Percentiles rank a stretch among this genome's conserved stretches.
These are phyloP conservation scores for Clanis bilineata DNA, from an alignment of 2,888 invertebrate species.

Conservation along the genomic window DNA sequence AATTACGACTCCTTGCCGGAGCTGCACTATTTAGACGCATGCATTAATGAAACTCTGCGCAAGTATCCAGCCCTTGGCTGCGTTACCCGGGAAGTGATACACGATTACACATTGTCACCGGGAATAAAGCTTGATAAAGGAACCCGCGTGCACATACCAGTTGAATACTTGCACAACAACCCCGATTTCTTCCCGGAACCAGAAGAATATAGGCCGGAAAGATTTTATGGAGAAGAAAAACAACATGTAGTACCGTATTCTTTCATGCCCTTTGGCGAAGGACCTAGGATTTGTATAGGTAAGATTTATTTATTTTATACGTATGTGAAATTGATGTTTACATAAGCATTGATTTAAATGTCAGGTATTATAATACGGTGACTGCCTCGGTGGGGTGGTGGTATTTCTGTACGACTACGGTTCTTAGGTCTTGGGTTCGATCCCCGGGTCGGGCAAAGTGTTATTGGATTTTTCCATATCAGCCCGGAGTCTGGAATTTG, in stretches of 20 bases:
- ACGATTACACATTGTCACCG: slow-evolving; percentile 39
- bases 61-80: slow-evolving; percentile 39
- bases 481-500: no score
- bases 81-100: slow-evolving; percentile 37
- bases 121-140: slow-evolving; percentile 41
- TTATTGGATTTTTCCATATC: no score
- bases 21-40: slow-evolving; percentile 43
- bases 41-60: slow-evolving; percentile 41
- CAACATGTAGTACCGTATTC: slow-evolving; percentile 38
- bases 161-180: slow-evolving; percentile 39
- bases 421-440: no score
- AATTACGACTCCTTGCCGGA: slow-evolving; percentile 40
- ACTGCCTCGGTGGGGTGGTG: no score
- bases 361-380: no score
- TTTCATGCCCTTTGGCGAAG: slow-evolving; percentile 48
- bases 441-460: no score
- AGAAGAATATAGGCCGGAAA: slow-evolving; percentile 41
- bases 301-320: no score
- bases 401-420: no score
- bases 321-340: no score
- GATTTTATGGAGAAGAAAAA: slow-evolving; percentile 40
- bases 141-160: slow-evolving; percentile 42
- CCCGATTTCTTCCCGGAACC: slow-evolving; percentile 42
- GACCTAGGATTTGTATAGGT: slow-evolving; percentile 48
- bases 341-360: no score